phyloP scores from a whole-genome alignment of 2,113 vertebrate genomes.

The Chionomys nivalis region DNA sequence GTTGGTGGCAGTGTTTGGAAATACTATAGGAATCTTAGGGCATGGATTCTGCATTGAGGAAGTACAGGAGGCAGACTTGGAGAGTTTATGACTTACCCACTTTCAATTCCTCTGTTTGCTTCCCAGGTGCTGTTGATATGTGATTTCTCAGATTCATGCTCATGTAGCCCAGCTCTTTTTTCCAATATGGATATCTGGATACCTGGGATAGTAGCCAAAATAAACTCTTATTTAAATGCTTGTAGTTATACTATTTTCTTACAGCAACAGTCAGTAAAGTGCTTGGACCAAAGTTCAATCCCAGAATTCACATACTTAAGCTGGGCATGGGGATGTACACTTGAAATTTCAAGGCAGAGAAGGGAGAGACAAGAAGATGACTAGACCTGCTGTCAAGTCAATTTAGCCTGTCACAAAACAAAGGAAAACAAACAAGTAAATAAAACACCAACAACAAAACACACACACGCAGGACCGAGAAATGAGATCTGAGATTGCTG shows the following conservation, averaged over 20 bases:
- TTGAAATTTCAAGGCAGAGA: not conserved
- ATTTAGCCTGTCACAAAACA: not conserved
- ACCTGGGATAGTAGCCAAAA: not conserved
- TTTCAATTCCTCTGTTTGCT: not conserved
- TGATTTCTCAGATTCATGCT: not conserved
- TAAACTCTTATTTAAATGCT: not conserved
- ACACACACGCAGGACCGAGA: not conserved
- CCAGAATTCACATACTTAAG: not conserved
- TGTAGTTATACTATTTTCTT: not conserved
- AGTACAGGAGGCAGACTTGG: not conserved
- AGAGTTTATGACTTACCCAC: not conserved
- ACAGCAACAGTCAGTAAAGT: not conserved
- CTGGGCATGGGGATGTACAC: not conserved
- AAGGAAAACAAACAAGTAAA: not conserved
- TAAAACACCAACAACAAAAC: not conserved
- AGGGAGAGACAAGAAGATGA: not conserved
- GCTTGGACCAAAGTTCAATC: not conserved
- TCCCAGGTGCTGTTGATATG: not conserved
- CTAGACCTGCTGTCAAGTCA: not conserved
- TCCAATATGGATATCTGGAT: not conserved
- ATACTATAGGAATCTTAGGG: not conserved
- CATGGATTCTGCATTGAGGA: not conserved
- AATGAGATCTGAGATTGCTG: not conserved
- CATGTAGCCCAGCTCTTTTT: not conserved
- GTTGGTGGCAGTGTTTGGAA: not conserved